Base-by-base conservation (phyloP, 2,113 vertebrate genomes). In the Acanthochromis polyacanthus region DNA sequence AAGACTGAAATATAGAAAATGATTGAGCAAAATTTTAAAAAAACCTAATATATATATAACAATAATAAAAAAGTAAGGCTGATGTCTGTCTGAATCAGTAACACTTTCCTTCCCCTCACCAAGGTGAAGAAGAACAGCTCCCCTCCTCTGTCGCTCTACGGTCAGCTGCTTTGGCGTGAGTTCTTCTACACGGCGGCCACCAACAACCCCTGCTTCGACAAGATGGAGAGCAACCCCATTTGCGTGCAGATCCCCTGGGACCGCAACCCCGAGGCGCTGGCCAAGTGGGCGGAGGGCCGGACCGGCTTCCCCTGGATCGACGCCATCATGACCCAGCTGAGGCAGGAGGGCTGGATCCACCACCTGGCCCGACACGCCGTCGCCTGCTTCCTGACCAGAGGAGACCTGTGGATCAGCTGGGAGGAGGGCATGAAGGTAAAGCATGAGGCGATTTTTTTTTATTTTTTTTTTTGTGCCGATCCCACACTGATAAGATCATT, bases 241-340 rank as follows among this genome's bases (percentile, higher is more conserved):
- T 99, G 98, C 64, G 98, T 99, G 69, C 98, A 99, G 94, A 99
- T 99, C 86, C 98, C 98, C 0, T 99, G 98, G 98, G 98, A 99
- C 92, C 96, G 96, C 77, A 98, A 99, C 91, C 95, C 98, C 0
- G 98, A 99, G 90, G 98, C 98, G 15, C 93, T 99, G 89, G 98
- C 98, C 77, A 99, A 99, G 86, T 99, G 98, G 98, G 98, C 98
- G 3, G 98, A 99, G 92, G 98, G 97, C 75, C 95, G 95, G 61
- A 98, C 97, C 0, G 98, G 98, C 80, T 99, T 99, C 83, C 98
- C 98, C 7, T 99, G 98, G 98, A 99, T 99, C 23, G 98, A 99
- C 64, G 98, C 98, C 22, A 98, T 99, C 92, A 99, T 99, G 98
- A 99, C 97, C 0, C 98, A 99, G 71, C 96, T 99, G 81, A 96